A percentile compares a stretch with the other conserved stretches of the same genome.
These are phyloP conservation scores for Anthoscopus minutus DNA, from an alignment of 2,113 vertebrate species.

Conservation along the genomic window DNA sequence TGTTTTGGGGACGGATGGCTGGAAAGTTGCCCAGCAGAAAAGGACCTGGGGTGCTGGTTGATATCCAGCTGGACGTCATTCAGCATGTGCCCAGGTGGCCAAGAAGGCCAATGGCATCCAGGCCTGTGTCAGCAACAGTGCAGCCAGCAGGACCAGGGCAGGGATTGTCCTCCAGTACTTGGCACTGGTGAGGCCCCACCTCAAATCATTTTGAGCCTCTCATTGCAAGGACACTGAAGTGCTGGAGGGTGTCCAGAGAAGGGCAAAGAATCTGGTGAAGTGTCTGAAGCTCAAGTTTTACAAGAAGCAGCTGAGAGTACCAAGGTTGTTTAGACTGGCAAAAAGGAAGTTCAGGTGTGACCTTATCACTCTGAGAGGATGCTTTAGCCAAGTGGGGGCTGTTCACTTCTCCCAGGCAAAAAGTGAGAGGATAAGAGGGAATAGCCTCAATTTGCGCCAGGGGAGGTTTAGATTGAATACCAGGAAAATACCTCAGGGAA, in stretches of 20 bases:
- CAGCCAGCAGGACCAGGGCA: neutral
- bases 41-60: neutral
- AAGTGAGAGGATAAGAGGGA: neutral
- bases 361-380: neutral
- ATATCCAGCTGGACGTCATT: neutral
- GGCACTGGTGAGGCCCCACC: fast-evolving
- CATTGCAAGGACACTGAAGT: neutral
- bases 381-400: neutral
- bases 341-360: neutral
- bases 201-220: neutral
- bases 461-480: neutral
- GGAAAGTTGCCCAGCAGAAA: neutral
- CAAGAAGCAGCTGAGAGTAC: neutral
- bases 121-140: neutral
- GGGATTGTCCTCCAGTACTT: fast-evolving
- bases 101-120: neutral
- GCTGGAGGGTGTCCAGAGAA: neutral
- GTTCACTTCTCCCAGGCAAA: neutral
- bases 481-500: neutral
- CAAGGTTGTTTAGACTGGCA: neutral
- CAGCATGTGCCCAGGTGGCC: neutral
- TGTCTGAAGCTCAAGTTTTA: neutral
- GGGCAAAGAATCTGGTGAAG: neutral
- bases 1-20: neutral
- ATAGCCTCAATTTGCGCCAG: neutral